phyloP scores from a whole-genome alignment of 2,113 vertebrate species.

The Campylomormyrus tamandua region DNA sequence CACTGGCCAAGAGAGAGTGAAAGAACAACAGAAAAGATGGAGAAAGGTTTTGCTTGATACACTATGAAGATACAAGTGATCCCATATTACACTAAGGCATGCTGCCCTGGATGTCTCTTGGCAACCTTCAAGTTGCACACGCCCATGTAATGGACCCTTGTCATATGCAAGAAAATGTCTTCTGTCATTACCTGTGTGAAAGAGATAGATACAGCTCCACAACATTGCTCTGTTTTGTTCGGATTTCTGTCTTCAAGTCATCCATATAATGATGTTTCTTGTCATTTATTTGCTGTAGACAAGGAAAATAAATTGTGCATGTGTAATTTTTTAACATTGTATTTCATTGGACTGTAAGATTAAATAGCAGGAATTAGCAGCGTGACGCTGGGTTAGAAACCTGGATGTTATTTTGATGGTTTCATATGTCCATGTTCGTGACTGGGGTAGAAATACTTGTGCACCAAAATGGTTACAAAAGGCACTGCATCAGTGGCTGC shows the following conservation, averaged over 20 bases:
- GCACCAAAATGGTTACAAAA: neutral
- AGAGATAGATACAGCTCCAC: neutral
- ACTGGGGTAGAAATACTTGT: neutral
- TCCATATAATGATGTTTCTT: neutral
- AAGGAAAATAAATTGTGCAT: neutral
- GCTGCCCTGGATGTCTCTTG: neutral
- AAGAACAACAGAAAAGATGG: neutral
- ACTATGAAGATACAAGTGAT: neutral
- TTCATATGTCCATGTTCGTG: neutral
- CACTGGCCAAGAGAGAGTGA: neutral
- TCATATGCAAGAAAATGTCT: neutral
- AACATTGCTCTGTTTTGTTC: neutral
- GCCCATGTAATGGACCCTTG: neutral
- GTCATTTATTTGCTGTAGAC: neutral
- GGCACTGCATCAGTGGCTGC: neutral
- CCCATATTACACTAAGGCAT: neutral
- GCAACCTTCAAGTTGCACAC: neutral
- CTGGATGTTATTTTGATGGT: neutral
- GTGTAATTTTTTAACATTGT: neutral
- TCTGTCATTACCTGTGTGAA: neutral
- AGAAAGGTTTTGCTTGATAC: neutral
- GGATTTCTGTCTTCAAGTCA: neutral
- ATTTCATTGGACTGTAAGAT: neutral
- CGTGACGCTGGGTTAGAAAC: neutral
- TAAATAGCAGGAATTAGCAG: neutral